These are phyloP conservation scores for Ormyrus labotus DNA, from an alignment of 2,888 invertebrate genomes.

Conservation along the genomic window DNA sequence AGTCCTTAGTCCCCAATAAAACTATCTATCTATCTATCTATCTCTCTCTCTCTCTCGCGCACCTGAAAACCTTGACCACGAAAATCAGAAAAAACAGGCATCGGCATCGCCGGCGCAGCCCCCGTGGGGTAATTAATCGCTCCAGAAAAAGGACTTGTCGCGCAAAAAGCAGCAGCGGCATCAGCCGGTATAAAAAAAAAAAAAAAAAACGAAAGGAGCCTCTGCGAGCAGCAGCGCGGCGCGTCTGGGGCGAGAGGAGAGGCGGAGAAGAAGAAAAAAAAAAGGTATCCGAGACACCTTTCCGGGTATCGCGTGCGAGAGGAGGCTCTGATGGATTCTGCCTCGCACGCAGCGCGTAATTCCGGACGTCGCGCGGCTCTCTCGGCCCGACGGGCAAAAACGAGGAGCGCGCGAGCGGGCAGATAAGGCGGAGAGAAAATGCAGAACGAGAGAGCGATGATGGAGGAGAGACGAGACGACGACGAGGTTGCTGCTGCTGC, in stretches of 20 bases:
- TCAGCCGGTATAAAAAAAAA: neutral
- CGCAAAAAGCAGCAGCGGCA: neutral
- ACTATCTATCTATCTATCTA: neutral
- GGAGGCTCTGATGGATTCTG: conserved; percentile 20
- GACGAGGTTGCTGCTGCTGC: conserved; percentile 2
- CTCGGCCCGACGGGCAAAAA: conserved; percentile 21
- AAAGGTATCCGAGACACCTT: conserved; percentile 50
- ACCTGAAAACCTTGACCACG: neutral
- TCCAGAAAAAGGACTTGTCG: neutral
- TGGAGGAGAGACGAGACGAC: conserved; percentile 35
- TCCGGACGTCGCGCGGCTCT: conserved; percentile 38
- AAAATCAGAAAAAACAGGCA: neutral
- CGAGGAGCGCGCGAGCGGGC: conserved; percentile 8
- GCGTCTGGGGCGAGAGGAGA: neutral
- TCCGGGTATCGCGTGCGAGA: conserved; percentile 49
- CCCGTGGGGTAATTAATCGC: conserved; percentile 38
- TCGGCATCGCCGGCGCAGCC: neutral
- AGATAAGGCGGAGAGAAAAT: conserved; percentile 58
- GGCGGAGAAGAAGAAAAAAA: neutral
- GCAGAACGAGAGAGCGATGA: conserved; percentile 59
- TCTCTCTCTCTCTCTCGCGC: no score
- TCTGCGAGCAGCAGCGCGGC: neutral
- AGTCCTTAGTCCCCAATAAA: no score
- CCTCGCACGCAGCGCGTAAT: conserved; percentile 44
- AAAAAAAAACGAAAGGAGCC: neutral